Percentiles rank a stretch among this genome's conserved stretches.
phyloP scores from a whole-genome alignment of 2,797 vertebrate species.

The Cercopithecus hamlyni region DNA sequence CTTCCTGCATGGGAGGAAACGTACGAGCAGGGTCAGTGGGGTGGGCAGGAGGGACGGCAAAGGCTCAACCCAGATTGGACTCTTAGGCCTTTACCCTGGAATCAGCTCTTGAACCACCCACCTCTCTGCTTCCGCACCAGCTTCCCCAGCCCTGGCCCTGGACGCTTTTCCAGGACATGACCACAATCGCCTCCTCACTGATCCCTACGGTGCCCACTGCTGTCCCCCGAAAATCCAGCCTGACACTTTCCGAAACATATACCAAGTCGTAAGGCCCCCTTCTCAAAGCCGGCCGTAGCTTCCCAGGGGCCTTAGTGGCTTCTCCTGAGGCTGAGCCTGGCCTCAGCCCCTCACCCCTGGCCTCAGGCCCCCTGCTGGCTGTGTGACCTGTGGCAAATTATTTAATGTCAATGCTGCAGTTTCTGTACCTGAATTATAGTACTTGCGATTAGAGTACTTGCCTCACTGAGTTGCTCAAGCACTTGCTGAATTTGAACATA shows the following conservation, averaged over 20 bases:
- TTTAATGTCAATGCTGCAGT: background rate
- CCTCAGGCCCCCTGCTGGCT: too few species aligned
- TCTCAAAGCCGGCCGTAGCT: background rate
- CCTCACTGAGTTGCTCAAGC: background rate
- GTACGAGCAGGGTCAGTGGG: background rate
- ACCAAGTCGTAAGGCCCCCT: accelerated
- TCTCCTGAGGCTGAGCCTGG: accelerated
- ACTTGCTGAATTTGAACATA: background rate
- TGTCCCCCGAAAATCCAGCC: background rate
- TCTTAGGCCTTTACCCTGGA: accelerated
- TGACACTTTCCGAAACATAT: background rate
- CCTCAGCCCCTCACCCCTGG: background rate
- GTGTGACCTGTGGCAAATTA: too few species aligned
- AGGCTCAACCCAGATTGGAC: accelerated
- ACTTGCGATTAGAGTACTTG: background rate
- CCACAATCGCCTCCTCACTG: accelerated
- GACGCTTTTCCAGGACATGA: too few species aligned
- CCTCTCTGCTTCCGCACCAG: background rate
- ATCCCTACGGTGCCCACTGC: accelerated
- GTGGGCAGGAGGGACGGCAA: accelerated
- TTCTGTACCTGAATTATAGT: too few species aligned
- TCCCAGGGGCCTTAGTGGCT: background rate
- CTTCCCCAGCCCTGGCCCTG: background rate
- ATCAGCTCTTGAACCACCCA: accelerated
- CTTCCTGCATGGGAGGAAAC: conserved; percentile 87